phyloP scores from a whole-genome alignment of 37 sponge, comb jelly and placozoan genomes.

The Spongia lamella region DNA sequence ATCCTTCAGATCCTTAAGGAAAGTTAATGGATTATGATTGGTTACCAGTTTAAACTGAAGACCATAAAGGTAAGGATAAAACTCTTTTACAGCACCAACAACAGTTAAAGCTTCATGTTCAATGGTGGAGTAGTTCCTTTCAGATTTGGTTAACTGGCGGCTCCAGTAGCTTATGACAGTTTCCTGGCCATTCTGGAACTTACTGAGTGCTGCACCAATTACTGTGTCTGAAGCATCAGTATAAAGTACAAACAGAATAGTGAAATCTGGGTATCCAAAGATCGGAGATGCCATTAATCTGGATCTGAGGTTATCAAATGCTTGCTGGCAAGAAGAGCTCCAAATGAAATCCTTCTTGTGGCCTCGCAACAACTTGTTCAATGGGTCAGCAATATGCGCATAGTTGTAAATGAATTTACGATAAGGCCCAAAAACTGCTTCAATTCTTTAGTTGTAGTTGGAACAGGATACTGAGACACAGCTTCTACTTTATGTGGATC shows the following conservation, averaged over 20 bases:
- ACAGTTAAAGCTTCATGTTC: conserved; percentile 42
- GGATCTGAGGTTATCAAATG: conserved; percentile 36
- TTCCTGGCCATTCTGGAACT: conserved; percentile 33
- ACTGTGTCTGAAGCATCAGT: conserved; percentile 44
- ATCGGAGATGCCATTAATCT: conserved; percentile 18
- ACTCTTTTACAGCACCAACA: conserved; percentile 31
- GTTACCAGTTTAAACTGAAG: conserved; percentile 21
- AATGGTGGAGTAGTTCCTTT: conserved; percentile 40
- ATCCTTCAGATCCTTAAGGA: conserved; percentile 21
- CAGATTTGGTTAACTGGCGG: conserved; percentile 27
- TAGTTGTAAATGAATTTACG: conserved; percentile 24
- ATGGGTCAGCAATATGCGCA: conserved; percentile 36
- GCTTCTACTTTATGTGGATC: conserved; percentile 29
- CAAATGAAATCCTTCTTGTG: conserved; percentile 14
- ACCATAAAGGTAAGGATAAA: conserved; percentile 44
- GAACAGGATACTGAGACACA: conserved; percentile 35
- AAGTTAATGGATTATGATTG: conserved; percentile 43
- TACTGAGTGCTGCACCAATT: conserved; percentile 40
- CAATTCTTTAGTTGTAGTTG: conserved; percentile 23
- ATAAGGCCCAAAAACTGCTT: conserved; percentile 51
- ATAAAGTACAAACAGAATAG: background rate
- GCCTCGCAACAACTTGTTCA: conserved; percentile 24
- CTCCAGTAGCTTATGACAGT: conserved; percentile 37
- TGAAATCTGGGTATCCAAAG: conserved; percentile 32
- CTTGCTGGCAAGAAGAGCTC: conserved; percentile 12